A percentile compares a stretch with the other conserved stretches of the same genome.
Conservation (phyloP, 1,140 invertebrate genomes). For the Idris sp. region DNA sequence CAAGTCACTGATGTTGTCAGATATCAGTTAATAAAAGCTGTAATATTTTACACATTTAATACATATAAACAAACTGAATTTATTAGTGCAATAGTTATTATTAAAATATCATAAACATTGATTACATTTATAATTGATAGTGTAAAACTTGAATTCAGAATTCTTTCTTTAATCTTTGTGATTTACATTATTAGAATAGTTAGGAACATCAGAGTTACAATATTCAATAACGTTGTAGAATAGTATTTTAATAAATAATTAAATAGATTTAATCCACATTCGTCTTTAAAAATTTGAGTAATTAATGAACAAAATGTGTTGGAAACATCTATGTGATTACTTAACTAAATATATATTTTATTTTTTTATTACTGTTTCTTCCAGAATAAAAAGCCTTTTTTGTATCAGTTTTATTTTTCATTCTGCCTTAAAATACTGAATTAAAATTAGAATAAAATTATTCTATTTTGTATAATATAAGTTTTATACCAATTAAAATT, state of each 20-base stretch:
- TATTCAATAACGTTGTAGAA: constrained; percentile 62
- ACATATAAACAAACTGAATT: constrained; percentile 64
- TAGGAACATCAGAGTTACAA: constrained; percentile 51
- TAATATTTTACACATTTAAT: too few species aligned
- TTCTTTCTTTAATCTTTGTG: constrained; percentile 58
- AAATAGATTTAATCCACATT: constrained; percentile 61
- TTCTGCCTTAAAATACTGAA: too few species aligned
- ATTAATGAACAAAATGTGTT: constrained; percentile 39
- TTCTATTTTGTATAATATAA: too few species aligned
- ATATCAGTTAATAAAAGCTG: too few species aligned
- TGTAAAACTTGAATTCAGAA: constrained; percentile 55
- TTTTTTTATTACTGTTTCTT: too few species aligned
- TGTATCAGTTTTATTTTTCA: too few species aligned
- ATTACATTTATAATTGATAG: constrained; percentile 49
- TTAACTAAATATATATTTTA: constrained; percentile 1
- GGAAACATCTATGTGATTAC: constrained; percentile 15
- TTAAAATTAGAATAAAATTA: too few species aligned
- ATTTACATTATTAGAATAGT: constrained; percentile 63
- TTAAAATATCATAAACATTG: constrained; percentile 36
- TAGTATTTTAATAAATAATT: constrained; percentile 61
- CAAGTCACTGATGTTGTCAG: constrained; percentile 14
- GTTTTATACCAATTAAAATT: too few species aligned
- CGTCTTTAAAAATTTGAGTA: constrained; percentile 62
- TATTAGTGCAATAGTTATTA: constrained; percentile 64
- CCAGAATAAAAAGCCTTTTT: too few species aligned